Base-by-base conservation (phyloP, 2,797 vertebrate species). In the Epinephelus awoara region DNA sequence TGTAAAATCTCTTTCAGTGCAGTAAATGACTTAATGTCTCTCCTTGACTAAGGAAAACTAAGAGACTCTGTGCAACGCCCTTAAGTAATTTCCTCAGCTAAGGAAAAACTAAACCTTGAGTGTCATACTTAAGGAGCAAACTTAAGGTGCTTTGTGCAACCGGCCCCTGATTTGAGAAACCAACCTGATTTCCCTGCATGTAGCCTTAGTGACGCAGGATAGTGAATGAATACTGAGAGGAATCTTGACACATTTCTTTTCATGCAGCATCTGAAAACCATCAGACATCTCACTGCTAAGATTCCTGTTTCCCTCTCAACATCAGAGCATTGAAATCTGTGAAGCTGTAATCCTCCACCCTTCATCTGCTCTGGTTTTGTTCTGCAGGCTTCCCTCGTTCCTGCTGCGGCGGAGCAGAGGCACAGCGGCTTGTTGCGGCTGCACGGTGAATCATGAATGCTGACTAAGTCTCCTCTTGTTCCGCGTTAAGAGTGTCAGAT, bases 401-500 rank as follows among this genome's bases (percentile, higher is more conserved):
- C 52, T 42, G 25, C 65, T 14, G 57, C 23, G 80, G 74, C n/a
- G 59, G 47, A 66, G 72, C 21, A 11, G 57, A 38, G 23, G 54
- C 57, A 5, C 68, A 25, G 70, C 58, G 6, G 67, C 82, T 63
- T 12, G 75, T 67, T 67, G 63, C 42, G 11, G 54, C 56, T 57
- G 64, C 54, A 5, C 12, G 9, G 25, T 55, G 69, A 72, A 72
- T 80, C 73, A 67, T 23, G 82, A 61, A 79, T 55, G 75, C 79
- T 52, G 79, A 83, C 79, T 72, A 67, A 75, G 80, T 62, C 79
- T 64, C 81, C 50, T 52, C 85, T 77, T 67, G 75, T 72, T 84
- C 72, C 11, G 11, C 23, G n/a, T 83, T 71, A 56, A 51, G 67
- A 58, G 29, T 2, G 84, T 70, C 72, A 52, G 83, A 88, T 74